Base-by-base conservation (phyloP, 2,113 vertebrate species). In the Pomatorhinus ruficollis region DNA sequence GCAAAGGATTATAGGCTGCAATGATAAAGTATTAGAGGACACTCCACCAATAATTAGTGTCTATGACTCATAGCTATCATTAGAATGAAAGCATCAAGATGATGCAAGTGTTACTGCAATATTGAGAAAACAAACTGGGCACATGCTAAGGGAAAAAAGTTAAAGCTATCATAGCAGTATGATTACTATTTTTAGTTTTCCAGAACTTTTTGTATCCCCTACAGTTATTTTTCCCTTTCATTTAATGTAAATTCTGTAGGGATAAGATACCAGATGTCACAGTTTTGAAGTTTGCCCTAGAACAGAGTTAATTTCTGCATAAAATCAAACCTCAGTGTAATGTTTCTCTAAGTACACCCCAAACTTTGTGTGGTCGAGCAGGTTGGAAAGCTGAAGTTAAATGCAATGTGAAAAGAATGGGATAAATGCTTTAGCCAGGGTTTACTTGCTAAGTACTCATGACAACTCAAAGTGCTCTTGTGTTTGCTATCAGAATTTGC, bases 1-100 rank as follows among this genome's bases (percentile, higher is more conserved):
- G 17, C 11, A 63, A 91, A 72, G 17, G 21, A 72, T 47, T 60
- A 37, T 19, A 56, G 40, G 3, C 6, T 82, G 9, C 0, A 0
- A 71, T 28, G 42, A 22, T 63, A 56, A 83, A 87, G 20, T 63
- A 45, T 68, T 75, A 75, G 30, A 81, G 19, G 24, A 66, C 33
- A 19, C 82, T 85, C 35, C 22, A 63, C 39, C 49, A 75, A 42
- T 24, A 66, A 42, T 61, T 81, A 39, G 2, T 24, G 3, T 21
- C 19, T 78, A 8, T 61, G 33, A 44, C 17, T 84, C 42, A 25
- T 7, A n/a, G 11, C 4, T 81, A 24, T 57, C 24, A 45, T 54
- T 25, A 61, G 50, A 70, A 56, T 74, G 39, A 87, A 89, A 18
- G 19, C 12, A 56, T 77, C n/a, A 54, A 42, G 16, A 31, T 54